Base-by-base conservation (phyloP, 2,113 vertebrate species). In the Dipodomys ordii region DNA sequence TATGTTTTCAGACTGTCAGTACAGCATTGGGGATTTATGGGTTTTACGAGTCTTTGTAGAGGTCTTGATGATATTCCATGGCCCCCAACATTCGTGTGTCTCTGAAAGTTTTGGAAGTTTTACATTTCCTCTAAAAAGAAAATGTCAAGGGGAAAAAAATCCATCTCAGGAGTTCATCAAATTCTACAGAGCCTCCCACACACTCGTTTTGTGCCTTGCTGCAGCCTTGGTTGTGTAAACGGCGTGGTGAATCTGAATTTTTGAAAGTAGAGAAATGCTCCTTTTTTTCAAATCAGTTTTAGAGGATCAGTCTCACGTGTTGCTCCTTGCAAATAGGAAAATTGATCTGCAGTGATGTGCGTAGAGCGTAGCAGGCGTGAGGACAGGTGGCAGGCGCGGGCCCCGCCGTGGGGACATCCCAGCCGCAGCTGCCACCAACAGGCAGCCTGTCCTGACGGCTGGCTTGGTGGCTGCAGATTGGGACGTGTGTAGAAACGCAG, bases 21-120 rank as follows among this genome's bases (percentile, higher is more conserved):
- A 74, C 74, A 89, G 71, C 72, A 35, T 64, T 44, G 28, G 64
- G 39, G 30, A 28, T 85, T 92, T 81, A 5, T 46, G 8, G 57
- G 16, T 77, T 84, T 91, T 92, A 15, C 32, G 77, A 57, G 4
- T 57, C 53, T 57, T 18, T 16, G 53, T 18, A 49, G 93, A 65
- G 30, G 60, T 49, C 92, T 91, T 81, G 35, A 69, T 88, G 71
- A 92, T 81, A 73, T 92, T 95, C 32, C 15, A 1, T 90, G 93
- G 76, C 35, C 30, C 57, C 68, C 22, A 3, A 65, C 39, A 60
- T 79, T 46, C 87, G 46, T 35, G 32, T 15, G 30, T 65, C 22
- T 86, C 4, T 95, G 68, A 90, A 89, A 81, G 84, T 86, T 95
- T 44, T 96, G 67, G 71, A 86, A 30, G 30, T n/a, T 60, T 85